Base-by-base conservation (phyloP, 2,888 invertebrate species). In the Drosophila melanosoma region DNA sequence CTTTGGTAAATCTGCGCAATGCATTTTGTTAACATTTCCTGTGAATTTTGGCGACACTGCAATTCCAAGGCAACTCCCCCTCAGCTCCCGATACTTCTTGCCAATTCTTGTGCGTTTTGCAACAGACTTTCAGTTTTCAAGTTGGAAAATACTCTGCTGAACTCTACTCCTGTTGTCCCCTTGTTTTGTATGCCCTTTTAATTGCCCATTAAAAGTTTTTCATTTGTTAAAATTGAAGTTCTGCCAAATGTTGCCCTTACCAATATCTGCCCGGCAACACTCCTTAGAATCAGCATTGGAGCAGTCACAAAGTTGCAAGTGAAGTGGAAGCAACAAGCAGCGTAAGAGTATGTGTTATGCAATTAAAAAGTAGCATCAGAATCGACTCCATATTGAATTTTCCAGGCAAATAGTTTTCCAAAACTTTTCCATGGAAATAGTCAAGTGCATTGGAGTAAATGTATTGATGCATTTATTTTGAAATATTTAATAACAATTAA, bases 21-120 rank as follows among this genome's bases (percentile, higher is more conserved):
- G 87, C 83, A 94, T 96, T 93, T 95, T 96, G 83, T 95, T 96
- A 54, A 94, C 95, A 87, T 94, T 95, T 60, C 94, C 94, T 69
- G 80, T 80, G 75, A 82, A 76, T 80, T 82, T 81, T 73, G 94
- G 95, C 68, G 94, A 58, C 66, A 61, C 53, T 66, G 62, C 63
- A 66, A 35, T 36, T 45, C 33, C 36, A 53, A 38, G 33, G 33
- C 29, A 45, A 5, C n/a, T 10, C 10, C 3, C 0, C 7, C 32
- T 20, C 29, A 29, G 1, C 23, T 17, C 23, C n/a, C 15, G 40
- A 2, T 29, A 4, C 32, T 23, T 11, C 32, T 32, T 48, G 10
- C 17, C 35, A 49, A 23, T 29, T 40, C 20, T 15, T 23, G 23
- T 29, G 56, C 52, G 6, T 40, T 36, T 40, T 57, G 63, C 56